Percentiles rank a stretch among this genome's conserved stretches.
Evolutionary conservation across 1,140 invertebrate genomes (phyloP).

Genomic region (Cyphomyrmex costatus): DNA sequence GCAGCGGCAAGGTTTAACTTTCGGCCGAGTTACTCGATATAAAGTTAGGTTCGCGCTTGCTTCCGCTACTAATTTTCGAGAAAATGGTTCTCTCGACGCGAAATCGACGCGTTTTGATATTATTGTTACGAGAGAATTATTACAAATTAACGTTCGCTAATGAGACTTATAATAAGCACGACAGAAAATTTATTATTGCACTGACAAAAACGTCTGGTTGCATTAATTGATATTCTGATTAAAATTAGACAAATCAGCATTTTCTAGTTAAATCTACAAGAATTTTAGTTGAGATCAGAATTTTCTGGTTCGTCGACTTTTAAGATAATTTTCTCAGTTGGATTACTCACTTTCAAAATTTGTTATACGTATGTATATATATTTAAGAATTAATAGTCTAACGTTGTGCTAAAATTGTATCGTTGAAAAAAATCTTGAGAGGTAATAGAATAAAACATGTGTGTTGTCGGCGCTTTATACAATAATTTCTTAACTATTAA

Average conservation of each 20-base stretch:
- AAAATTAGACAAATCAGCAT: too few relatives aligned
- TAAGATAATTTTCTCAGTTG: too few relatives aligned
- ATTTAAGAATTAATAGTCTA: background rate
- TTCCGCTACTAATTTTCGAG: conserved; percentile 54
- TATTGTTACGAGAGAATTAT: conserved; percentile 14
- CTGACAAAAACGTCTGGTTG: too few relatives aligned
- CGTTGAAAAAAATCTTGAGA: background rate
- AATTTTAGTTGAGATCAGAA: too few relatives aligned
- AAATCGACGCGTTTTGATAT: conserved; percentile 12
- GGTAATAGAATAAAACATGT: background rate
- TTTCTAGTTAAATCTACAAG: too few relatives aligned
- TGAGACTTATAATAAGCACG: background rate
- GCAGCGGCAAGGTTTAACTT: conserved; percentile 52
- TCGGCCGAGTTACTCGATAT: conserved; percentile 46
- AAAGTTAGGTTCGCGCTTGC: conserved; percentile 41
- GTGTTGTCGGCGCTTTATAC: background rate
- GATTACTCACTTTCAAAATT: too few relatives aligned
- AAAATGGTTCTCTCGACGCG: conserved; percentile 12
- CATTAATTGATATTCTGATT: too few relatives aligned
- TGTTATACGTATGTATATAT: too few relatives aligned
- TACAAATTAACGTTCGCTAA: background rate
- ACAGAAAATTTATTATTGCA: background rate
- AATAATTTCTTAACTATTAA: background rate
- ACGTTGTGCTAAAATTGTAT: background rate
- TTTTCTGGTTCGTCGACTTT: too few relatives aligned